Evolutionary conservation across 2,888 invertebrate genomes (phyloP).

Genomic region (Neelides folsomi): DNA sequence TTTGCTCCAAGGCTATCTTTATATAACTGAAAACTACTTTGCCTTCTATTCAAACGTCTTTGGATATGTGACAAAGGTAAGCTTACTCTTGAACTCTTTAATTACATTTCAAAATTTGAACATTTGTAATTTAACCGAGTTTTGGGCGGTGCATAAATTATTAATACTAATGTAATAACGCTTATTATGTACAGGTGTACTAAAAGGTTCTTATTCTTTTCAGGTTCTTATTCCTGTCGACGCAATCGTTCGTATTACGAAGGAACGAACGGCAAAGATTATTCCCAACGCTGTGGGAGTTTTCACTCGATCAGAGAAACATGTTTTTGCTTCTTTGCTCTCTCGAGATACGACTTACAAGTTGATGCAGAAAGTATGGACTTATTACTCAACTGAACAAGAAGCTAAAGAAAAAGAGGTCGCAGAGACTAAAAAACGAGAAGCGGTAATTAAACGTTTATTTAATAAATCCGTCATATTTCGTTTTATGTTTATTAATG

Average conservation of each 20-base stretch:
- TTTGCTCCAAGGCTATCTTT: constrained; percentile 79
- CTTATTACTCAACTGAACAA: constrained; percentile 43
- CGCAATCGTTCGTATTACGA: constrained; percentile 72
- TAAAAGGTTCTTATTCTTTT: constrained; percentile 24
- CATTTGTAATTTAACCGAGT: neutral
- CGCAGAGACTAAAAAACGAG: no score
- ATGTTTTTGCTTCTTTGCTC: constrained; percentile 78
- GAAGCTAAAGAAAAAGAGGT: neutral
- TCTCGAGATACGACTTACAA: constrained; percentile 77
- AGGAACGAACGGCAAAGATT: constrained; percentile 84
- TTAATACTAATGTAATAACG: neutral
- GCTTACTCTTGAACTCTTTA: constrained; percentile 20
- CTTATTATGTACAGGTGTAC: neutral
- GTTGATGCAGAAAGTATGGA: constrained; percentile 75
- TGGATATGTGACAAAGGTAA: constrained; percentile 83
- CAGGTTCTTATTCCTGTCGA: constrained; percentile 76
- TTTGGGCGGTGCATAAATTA: neutral
- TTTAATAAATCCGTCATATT: no score
- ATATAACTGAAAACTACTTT: constrained; percentile 87
- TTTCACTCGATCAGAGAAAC: constrained; percentile 63
- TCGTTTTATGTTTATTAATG: no score
- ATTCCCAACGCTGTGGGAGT: constrained; percentile 90
- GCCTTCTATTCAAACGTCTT: constrained; percentile 94
- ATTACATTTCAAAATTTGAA: neutral
- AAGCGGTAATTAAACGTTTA: no score